Base-by-base conservation (phyloP, 1,140 invertebrate species). In the Drosophila insularis region DNA sequence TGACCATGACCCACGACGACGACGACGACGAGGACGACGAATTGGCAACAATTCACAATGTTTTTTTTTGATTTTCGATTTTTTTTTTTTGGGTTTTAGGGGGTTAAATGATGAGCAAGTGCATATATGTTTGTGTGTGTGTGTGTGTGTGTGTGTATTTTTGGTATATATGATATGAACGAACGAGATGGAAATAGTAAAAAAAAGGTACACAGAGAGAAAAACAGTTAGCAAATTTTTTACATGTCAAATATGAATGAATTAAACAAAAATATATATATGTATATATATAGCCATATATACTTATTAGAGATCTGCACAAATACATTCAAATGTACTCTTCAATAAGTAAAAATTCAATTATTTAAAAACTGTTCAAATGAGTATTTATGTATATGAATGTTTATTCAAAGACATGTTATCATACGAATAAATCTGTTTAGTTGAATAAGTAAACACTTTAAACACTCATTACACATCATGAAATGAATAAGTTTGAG, bases 131-230 rank as follows among this genome's bases (percentile, higher is more conserved):
- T 31, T 53, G 5, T 76, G 31, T 65, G 37, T 70, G 55, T 54
- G 53, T 60, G 59, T 17, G 59, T 37, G 68, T 71, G 27, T 27
- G 23, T 27, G 23, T 27, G 27, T 27, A 5, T 27, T 10, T 35
- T 35, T 35, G 0, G 50, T 46, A 40, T 53, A 19, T 62, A 56
- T 78, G 32, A 61, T 54, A 70, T 43, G 80, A 56, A 56, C 13
- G 61, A 80, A 73, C 65, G 71, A 68, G 61, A 86, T 87, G 81
- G 65, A 39, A 72, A 69, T 74, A 89, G 80, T 65, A 86, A 79
- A 80, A 76, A 87, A 87, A 87, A 86, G 80, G 89, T 79, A 87
- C 73, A 87, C 69, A 87, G 61, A 87, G 69, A 86, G 68, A 86
- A 85, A 89, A 89, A 69, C 70, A 84, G 80, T 87, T 87, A 87